A percentile compares a stretch with the other conserved stretches of the same genome.
phyloP scores from a whole-genome alignment of 2,797 vertebrate genomes.

The Anas bahamensis region DNA sequence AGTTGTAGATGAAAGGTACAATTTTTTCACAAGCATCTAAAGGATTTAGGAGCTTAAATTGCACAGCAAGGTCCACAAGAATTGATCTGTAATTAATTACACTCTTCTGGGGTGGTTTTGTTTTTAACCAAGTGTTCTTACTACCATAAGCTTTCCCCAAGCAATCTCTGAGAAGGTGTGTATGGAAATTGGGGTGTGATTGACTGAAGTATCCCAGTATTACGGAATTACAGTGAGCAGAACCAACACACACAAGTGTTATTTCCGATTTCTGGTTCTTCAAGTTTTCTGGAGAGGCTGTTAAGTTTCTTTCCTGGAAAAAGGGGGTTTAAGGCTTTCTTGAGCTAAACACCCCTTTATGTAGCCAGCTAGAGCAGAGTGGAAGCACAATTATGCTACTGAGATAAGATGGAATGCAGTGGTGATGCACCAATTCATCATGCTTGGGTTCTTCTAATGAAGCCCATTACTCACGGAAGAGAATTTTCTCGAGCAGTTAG shows the following conservation, averaged over 20 bases:
- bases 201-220: not conserved
- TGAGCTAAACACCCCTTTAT: not conserved
- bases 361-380: not conserved
- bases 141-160: not conserved
- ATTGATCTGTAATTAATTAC: not conserved
- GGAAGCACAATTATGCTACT: slow-evolving; percentile 26
- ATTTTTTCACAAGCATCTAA: not conserved
- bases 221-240: not conserved
- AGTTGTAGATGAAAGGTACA: not conserved
- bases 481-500: slow-evolving; percentile 26
- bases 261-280: slow-evolving; percentile 4
- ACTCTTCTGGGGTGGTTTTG: not conserved
- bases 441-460: slow-evolving; percentile 48
- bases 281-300: not conserved
- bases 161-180: not conserved
- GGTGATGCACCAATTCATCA: slow-evolving; percentile 43
- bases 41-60: not conserved
- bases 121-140: not conserved
- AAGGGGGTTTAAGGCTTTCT: slow-evolving; percentile 21
- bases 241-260: not conserved
- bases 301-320: not conserved
- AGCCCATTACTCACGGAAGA: slow-evolving; percentile 61
- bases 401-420: slow-evolving; percentile 21
- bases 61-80: not conserved
- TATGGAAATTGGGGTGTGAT: not conserved